These are phyloP conservation scores for Platysternon megacephalum DNA, from an alignment of 2,113 vertebrate genomes.

Conservation along the genomic window DNA sequence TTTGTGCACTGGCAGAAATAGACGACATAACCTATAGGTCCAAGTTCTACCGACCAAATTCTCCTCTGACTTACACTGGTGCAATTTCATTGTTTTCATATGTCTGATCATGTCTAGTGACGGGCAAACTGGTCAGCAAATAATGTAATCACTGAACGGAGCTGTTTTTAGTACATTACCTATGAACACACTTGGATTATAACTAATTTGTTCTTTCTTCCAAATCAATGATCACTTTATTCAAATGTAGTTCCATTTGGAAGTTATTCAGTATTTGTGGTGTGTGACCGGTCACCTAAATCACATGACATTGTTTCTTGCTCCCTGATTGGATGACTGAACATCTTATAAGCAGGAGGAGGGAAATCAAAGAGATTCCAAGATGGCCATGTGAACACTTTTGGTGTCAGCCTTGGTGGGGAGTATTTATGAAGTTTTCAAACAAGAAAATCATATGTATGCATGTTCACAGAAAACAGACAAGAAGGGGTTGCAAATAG, in stretches of 20 bases:
- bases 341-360: not conserved
- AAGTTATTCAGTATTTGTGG: rapidly evolving
- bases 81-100: rapidly evolving
- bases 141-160: not conserved
- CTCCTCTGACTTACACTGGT: not conserved
- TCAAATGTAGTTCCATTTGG: not conserved
- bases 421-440: not conserved
- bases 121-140: not conserved
- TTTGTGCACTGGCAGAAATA: not conserved
- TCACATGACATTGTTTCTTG: not conserved
- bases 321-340: not conserved
- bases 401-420: not conserved
- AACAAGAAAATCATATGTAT: not conserved
- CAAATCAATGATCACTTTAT: not conserved
- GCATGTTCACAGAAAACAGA: not conserved
- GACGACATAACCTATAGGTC: not conserved
- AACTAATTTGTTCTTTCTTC: not conserved
- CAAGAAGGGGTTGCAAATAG: slow-evolving; percentile 1
- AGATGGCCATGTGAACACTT: not conserved
- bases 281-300: not conserved
- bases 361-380: not conserved
- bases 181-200: not conserved
- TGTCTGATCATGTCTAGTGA: not conserved
- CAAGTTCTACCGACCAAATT: not conserved
- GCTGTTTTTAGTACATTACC: not conserved